These are phyloP conservation scores for Lateolabrax maculatus DNA, from an alignment of 2,797 vertebrate species.

Conservation along the genomic window DNA sequence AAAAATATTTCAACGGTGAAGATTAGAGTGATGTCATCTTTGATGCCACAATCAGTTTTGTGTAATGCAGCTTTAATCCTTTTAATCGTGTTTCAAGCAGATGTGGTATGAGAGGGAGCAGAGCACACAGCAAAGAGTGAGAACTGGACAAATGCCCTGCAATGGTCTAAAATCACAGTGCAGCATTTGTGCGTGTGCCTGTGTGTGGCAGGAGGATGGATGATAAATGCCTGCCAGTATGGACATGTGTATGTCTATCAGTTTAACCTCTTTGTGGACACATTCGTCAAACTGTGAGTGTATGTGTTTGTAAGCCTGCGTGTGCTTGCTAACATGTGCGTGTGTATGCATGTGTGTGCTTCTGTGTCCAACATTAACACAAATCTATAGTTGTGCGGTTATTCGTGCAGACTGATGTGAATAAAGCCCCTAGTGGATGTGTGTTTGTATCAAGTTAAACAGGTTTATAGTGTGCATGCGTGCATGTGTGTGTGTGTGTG, in stretches of 20 bases:
- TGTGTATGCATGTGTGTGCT: slow-evolving; percentile 8
- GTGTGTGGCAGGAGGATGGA: slow-evolving; percentile 28
- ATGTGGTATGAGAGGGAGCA: slow-evolving; percentile 39
- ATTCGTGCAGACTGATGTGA: slow-evolving; percentile 61
- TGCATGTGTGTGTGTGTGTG: slow-evolving; percentile 41
- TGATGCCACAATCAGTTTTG: slow-evolving; percentile 23
- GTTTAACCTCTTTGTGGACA: slow-evolving; percentile 63
- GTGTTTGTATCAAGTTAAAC: slow-evolving; percentile 81
- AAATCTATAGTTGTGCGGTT: slow-evolving; percentile 59
- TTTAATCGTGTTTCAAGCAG: slow-evolving; percentile 56
- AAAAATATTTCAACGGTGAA: slow-evolving; percentile 16
- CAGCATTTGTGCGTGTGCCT: slow-evolving; percentile 2
- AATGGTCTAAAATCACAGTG: slow-evolving; percentile 42
- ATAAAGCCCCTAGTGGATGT: slow-evolving; percentile 57
- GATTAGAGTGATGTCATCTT: slow-evolving; percentile 30
- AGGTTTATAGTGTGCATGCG: slow-evolving; percentile 68
- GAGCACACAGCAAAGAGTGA: slow-evolving; percentile 37
- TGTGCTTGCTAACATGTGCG: slow-evolving; percentile 1
- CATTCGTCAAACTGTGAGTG: slow-evolving; percentile 51
- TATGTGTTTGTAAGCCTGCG: slow-evolving; percentile 23
- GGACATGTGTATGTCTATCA: slow-evolving; percentile 56
- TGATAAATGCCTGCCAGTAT: slow-evolving; percentile 69
- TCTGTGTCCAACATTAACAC: slow-evolving; percentile 46
- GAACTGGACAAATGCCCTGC: slow-evolving; percentile 64
- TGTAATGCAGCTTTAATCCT: slow-evolving; percentile 52